Percentiles rank a stretch among this genome's conserved stretches.
These are phyloP conservation scores for Tinea semifulvella DNA, from an alignment of 2,888 invertebrate genomes.

Conservation along the genomic window DNA sequence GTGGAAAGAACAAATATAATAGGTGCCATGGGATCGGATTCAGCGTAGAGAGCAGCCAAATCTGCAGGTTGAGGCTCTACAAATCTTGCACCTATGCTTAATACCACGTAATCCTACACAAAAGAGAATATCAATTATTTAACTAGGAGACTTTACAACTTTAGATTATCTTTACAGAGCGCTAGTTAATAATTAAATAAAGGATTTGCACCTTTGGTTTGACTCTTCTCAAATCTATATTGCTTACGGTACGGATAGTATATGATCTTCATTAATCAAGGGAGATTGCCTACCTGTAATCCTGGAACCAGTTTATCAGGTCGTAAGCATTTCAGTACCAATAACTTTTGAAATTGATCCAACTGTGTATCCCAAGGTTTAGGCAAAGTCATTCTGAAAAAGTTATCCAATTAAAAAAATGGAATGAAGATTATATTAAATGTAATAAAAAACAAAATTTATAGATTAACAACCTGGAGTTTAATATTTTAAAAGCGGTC, in stretches of 20 bases:
- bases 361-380: slow-evolving; percentile 70
- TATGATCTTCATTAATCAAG: no score
- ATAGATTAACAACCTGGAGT: no score
- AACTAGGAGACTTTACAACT: no score
- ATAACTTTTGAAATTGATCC: slow-evolving; percentile 78
- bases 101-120: slow-evolving; percentile 69
- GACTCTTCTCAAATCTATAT: no score
- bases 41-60: slow-evolving; percentile 80
- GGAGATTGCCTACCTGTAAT: no score
- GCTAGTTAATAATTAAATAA: no score
- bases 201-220: no score
- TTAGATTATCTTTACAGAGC: no score
- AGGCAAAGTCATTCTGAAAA: slow-evolving; percentile 69
- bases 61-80: slow-evolving; percentile 89
- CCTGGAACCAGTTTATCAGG: slow-evolving; percentile 86
- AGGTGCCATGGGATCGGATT: slow-evolving; percentile 80
- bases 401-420: neutral
- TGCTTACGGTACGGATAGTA: no score
- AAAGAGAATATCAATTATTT: slow-evolving; percentile 1
- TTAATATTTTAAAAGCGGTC: no score
- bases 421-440: no score
- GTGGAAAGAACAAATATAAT: slow-evolving; percentile 90
- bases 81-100: slow-evolving; percentile 78
- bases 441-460: no score
- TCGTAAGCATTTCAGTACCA: slow-evolving; percentile 80